phyloP scores from a whole-genome alignment of 2,888 invertebrate species.

The Calliscelio sp. region DNA sequence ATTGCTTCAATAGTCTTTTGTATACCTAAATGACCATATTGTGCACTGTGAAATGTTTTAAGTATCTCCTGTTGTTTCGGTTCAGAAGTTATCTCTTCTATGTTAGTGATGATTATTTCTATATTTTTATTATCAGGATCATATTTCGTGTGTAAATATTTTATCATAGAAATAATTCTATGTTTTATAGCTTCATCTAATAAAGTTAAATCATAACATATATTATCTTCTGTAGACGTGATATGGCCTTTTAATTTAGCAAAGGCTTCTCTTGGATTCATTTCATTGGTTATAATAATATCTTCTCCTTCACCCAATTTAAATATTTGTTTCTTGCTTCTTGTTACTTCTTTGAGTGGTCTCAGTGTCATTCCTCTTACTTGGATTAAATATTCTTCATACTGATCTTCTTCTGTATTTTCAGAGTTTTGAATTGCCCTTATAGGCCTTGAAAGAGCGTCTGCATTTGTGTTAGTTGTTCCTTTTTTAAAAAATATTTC shows the following conservation, averaged over 20 bases:
- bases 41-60: conserved; percentile 7
- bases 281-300: not conserved
- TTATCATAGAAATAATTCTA: not conserved
- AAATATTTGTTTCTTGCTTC: not conserved
- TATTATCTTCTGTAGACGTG: not conserved
- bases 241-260: not conserved
- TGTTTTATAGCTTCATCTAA: not conserved
- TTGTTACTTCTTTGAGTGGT: not conserved
- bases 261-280: not conserved
- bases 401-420: not conserved
- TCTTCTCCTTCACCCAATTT: not conserved
- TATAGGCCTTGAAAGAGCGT: conserved; percentile 15
- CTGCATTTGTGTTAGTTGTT: conserved; percentile 17
- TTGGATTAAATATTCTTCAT: not conserved
- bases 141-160: conserved; percentile 14
- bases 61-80: not conserved
- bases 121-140: not conserved
- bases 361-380: not conserved
- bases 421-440: not conserved
- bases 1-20: conserved; percentile 2
- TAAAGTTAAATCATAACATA: not conserved
- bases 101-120: not conserved
- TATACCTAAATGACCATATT: conserved; percentile 7
- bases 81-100: not conserved
- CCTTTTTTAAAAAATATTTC: not conserved